Base-by-base conservation (phyloP, 2,888 invertebrate species). In the Thymelicus acteon region DNA sequence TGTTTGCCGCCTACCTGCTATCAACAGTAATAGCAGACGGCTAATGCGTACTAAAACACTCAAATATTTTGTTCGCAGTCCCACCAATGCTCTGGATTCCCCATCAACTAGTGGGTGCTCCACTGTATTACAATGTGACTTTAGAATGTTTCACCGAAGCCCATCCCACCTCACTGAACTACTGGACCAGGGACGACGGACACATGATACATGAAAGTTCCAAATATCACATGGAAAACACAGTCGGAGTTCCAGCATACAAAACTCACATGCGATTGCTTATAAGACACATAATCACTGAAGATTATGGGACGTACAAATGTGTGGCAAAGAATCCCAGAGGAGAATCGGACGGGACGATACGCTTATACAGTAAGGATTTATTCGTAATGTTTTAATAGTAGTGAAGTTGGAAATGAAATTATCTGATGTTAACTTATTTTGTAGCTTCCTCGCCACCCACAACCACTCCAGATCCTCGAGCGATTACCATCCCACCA, bases 21-120 rank as follows among this genome's bases (percentile, higher is more conserved):
- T 31, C 31, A 31, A 31, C 5, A 31, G 31, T 31, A 31, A 1
- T 19, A 19, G 19, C 19, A 2, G 19, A 19, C 19, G 19, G 19
- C 31, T 31, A 40, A 40, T 6, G 40, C 40, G 40, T 40, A 7
- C 40, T 40, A 8, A 8, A 40, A 40, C 7, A 7, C 2, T 39
- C 49, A 52, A 57, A 12, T 8, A 73, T 80, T 66, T 54, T 73
- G 64, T 82, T 92, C 15, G 67, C 93, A 98, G 98, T 98, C 94
- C 97, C 98, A 0, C 98, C 98, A 8, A 97, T 98, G 97, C 94
- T 98, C 71, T 97, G 96, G 96, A 98, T 98, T 82, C 97, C 98
- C 6, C 97, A 98, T 91, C 98, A 98, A 88, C 94, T 98, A 76
- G 97, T 98, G 49, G 97, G 98, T 40, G 97, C 97, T 15, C 97